These are phyloP conservation scores for Pampus argenteus DNA, from an alignment of 2,797 vertebrate species.

Conservation along the genomic window DNA sequence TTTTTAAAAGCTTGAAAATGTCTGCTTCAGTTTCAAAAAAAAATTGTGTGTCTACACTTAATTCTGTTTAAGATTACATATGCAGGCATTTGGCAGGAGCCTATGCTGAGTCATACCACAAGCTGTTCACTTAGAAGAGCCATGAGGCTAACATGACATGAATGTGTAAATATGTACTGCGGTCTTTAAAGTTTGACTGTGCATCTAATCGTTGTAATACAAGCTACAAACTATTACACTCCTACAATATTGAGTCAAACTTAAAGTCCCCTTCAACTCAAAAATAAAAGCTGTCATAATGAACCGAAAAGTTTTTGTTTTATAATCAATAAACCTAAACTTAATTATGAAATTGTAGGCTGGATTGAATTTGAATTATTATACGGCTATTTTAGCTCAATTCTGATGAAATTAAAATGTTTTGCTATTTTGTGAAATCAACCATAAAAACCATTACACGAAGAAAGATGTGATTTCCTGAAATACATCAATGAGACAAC, in stretches of 20 bases:
- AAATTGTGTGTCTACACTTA: not conserved
- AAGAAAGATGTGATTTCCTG: too few species aligned
- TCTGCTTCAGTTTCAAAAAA: constrained; percentile 1
- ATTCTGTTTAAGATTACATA: constrained; percentile 14
- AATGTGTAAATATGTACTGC: constrained; percentile 22
- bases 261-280: too few species aligned
- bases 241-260: too few species aligned
- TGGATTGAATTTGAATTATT: not conserved
- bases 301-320: too few species aligned
- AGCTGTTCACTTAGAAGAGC: constrained; percentile 35
- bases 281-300: too few species aligned
- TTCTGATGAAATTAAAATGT: not conserved
- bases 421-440: too few species aligned
- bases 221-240: not conserved
- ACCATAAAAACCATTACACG: too few species aligned
- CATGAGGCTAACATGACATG: constrained; percentile 18
- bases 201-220: not conserved
- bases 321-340: too few species aligned
- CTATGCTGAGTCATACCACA: constrained; percentile 29
- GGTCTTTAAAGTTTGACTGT: not conserved
- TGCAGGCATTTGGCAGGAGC: constrained; percentile 12
- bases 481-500: not conserved
- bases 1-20: not conserved
- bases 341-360: too few species aligned
- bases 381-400: not conserved